phyloP scores from a whole-genome alignment of 2,113 vertebrate species.

The Sinocyclocheilus anophthalmus region DNA sequence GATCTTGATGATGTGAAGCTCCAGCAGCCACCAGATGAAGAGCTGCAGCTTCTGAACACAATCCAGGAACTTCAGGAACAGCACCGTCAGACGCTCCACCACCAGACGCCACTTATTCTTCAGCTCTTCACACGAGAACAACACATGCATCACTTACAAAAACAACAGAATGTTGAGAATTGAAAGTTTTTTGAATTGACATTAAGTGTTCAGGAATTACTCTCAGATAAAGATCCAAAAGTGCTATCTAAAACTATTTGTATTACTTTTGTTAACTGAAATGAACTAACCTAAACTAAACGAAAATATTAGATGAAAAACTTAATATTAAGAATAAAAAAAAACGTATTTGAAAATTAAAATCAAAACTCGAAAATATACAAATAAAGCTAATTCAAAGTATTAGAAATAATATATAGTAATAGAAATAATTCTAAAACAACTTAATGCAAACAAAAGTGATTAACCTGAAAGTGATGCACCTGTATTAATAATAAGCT shows the following conservation, averaged over 20 bases:
- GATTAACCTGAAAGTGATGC: neutral
- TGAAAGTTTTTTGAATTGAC: too few relatives aligned
- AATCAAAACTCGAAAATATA: too few relatives aligned
- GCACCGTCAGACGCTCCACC: slow-evolving; percentile 93
- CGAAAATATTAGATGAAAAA: too few relatives aligned
- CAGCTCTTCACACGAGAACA: slow-evolving; percentile 76
- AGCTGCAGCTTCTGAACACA: slow-evolving; percentile 95
- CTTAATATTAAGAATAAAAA: too few relatives aligned
- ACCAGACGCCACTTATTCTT: slow-evolving; percentile 97
- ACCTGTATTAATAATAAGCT: neutral
- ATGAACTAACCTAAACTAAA: too few relatives aligned
- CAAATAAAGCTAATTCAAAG: too few relatives aligned
- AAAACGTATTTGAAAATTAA: too few relatives aligned
- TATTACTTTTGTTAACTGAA: too few relatives aligned
- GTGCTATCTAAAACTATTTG: too few relatives aligned
- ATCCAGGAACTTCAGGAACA: slow-evolving; percentile 95
- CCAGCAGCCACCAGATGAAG: slow-evolving; percentile 96
- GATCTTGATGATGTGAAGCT: slow-evolving; percentile 96
- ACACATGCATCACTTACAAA: neutral
- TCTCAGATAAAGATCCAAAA: too few relatives aligned
- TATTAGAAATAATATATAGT: neutral
- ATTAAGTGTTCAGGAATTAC: too few relatives aligned
- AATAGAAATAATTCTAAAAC: neutral
- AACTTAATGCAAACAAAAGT: neutral
- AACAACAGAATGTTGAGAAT: too few relatives aligned